These are phyloP conservation scores for Nomada lathburiana DNA, from an alignment of 2,888 invertebrate genomes.

Conservation along the genomic window DNA sequence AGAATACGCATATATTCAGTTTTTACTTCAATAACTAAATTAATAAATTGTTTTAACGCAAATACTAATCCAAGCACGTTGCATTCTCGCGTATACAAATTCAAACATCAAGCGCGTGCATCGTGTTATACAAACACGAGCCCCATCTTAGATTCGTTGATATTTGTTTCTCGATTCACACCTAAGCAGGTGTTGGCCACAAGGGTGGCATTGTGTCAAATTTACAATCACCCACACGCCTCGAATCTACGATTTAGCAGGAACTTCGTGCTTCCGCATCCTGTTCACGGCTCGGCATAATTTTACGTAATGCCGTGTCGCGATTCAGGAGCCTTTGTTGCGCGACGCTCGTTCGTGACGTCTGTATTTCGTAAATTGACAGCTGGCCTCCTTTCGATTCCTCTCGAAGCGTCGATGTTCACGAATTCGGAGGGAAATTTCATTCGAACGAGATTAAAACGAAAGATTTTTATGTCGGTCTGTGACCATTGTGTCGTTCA, in stretches of 20 bases:
- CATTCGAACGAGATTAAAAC: neutral
- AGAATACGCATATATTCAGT: no score
- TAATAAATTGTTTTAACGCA: no score
- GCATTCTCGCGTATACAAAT: no score
- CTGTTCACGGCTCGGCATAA: slow-evolving; percentile 72
- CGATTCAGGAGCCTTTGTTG: slow-evolving; percentile 10
- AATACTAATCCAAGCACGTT: no score
- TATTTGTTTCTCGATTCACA: slow-evolving; percentile 75
- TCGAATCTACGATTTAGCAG: slow-evolving; percentile 64
- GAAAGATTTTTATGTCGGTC: neutral
- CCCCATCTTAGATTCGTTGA: slow-evolving; percentile 65
- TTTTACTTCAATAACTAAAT: no score
- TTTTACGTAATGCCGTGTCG: slow-evolving; percentile 67
- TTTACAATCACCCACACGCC: slow-evolving; percentile 64
- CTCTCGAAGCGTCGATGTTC: neutral
- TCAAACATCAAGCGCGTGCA: no score
- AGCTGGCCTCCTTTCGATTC: slow-evolving; percentile 24
- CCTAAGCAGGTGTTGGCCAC: slow-evolving; percentile 78
- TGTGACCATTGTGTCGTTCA: neutral
- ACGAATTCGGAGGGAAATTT: slow-evolving; percentile 5
- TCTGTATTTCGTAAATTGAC: slow-evolving; percentile 41
- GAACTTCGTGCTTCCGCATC: slow-evolving; percentile 77
- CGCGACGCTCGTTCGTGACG: slow-evolving; percentile 24
- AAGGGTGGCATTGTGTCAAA: slow-evolving; percentile 72
- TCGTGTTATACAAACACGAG: neutral